These are phyloP conservation scores for Calypte anna DNA, from an alignment of 2,113 vertebrate species.

Conservation along the genomic window DNA sequence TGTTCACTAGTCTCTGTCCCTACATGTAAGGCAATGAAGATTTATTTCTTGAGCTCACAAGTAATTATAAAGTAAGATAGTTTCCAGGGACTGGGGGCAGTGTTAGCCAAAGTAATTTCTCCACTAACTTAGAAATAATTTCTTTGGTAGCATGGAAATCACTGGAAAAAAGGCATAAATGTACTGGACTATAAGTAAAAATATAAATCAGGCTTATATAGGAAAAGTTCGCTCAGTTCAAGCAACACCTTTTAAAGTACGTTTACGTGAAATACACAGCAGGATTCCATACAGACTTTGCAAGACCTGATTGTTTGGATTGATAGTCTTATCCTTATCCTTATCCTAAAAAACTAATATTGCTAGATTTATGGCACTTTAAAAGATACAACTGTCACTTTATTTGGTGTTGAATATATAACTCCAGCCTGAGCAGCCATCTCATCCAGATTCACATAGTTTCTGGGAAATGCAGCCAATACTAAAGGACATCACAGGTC, in stretches of 20 bases:
- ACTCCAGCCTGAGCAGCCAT: background rate
- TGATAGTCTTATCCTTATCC: background rate
- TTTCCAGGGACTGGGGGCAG: background rate
- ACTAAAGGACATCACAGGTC: conserved; percentile 36
- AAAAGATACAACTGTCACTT: background rate
- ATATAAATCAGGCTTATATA: background rate
- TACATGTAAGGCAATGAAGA: background rate
- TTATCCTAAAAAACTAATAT: background rate
- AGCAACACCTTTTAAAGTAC: background rate
- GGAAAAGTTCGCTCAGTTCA: background rate
- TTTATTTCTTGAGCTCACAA: conserved; percentile 14
- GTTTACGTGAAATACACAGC: background rate
- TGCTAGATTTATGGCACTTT: background rate
- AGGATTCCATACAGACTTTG: background rate
- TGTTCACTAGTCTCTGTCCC: conserved; percentile 16
- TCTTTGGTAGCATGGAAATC: conserved; percentile 85
- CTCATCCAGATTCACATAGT: background rate
- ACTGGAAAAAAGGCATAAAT: conserved; percentile 80
- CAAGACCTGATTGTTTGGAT: background rate
- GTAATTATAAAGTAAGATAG: conserved; percentile 2
- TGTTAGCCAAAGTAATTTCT: conserved; percentile 77
- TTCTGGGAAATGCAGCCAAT: conserved; percentile 22
- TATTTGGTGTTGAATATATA: background rate
- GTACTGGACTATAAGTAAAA: conserved; percentile 71
- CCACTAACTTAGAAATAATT: conserved; percentile 86